phyloP scores from a whole-genome alignment of 2,888 invertebrate genomes.

The Agonopterix heracliana region DNA sequence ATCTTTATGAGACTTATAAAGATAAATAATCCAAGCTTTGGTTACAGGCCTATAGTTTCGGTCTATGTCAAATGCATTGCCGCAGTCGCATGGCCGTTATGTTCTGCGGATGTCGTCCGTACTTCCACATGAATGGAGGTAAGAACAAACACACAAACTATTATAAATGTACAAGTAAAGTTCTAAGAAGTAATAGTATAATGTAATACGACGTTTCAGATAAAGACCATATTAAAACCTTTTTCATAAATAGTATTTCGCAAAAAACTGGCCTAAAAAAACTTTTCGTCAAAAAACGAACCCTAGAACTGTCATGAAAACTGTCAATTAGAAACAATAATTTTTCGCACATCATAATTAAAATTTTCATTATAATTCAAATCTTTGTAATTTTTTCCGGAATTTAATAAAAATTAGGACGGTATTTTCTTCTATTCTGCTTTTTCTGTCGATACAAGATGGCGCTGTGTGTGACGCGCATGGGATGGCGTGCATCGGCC shows the following conservation, averaged over 20 bases:
- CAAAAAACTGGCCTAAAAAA: not conserved
- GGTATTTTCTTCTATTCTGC: constrained; percentile 2
- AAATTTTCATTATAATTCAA: not conserved
- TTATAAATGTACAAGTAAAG: not conserved
- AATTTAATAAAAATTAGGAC: not conserved
- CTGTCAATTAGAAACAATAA: not conserved
- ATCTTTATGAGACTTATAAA: not conserved
- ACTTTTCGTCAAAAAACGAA: not conserved
- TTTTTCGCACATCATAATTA: not conserved
- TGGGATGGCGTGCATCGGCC: constrained; percentile 73
- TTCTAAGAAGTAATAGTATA: no score
- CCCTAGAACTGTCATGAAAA: not conserved
- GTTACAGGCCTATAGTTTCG: constrained; percentile 68
- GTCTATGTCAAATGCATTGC: constrained; percentile 74
- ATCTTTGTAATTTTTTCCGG: not conserved
- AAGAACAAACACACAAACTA: constrained; percentile 10
- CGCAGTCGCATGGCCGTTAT: constrained; percentile 64
- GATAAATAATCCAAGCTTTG: not conserved
- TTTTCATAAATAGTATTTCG: not conserved
- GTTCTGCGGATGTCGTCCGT: constrained; percentile 74
- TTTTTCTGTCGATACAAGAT: constrained; percentile 36
- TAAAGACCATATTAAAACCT: no score
- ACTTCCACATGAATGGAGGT: constrained; percentile 69
- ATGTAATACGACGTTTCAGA: no score
- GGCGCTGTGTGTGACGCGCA: constrained; percentile 67